A percentile compares a stretch with the other conserved stretches of the same genome.
phyloP scores from a whole-genome alignment of 1,140 invertebrate species.

The Neocloeon triangulifer region DNA sequence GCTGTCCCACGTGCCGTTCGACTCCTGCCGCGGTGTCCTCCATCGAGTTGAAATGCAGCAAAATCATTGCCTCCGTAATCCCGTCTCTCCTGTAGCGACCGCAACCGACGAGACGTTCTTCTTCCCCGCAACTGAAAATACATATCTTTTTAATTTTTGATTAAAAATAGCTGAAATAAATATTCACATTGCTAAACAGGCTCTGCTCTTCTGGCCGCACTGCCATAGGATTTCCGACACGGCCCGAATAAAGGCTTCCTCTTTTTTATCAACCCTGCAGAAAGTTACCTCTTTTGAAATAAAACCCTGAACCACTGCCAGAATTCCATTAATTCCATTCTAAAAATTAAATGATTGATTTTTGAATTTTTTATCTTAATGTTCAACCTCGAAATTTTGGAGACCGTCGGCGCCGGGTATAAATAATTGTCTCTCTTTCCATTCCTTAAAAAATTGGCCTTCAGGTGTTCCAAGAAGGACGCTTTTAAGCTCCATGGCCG shows the following conservation, averaged over 20 bases:
- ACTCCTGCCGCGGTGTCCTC: neutral
- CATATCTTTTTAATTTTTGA: too few relatives aligned
- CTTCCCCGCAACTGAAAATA: neutral
- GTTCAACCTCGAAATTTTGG: neutral
- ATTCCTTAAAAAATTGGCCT: neutral
- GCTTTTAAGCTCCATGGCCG: neutral
- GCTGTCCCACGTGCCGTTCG: constrained; percentile 4
- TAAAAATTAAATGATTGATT: neutral
- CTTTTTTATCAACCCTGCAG: constrained; percentile 12
- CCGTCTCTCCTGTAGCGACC: neutral
- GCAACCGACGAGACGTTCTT: neutral
- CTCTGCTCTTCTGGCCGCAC: constrained; percentile 15
- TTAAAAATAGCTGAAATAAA: too few relatives aligned
- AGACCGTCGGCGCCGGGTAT: too few relatives aligned
- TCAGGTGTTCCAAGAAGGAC: neutral
- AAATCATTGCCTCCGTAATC: constrained; percentile 9
- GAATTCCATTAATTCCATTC: constrained; percentile 4
- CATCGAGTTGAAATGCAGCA: neutral
- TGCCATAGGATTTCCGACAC: constrained; percentile 22
- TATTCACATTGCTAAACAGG: constrained; percentile 15
- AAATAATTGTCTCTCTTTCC: neutral
- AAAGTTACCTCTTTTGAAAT: constrained; percentile 6
- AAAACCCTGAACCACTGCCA: constrained; percentile 8
- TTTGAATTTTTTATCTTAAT: constrained; percentile 4
- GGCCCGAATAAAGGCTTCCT: constrained; percentile 16